Percentiles rank a stretch among this genome's conserved stretches.
Evolutionary conservation across 2,797 vertebrate species (phyloP).

Genomic region (Pangasius macronema): DNA sequence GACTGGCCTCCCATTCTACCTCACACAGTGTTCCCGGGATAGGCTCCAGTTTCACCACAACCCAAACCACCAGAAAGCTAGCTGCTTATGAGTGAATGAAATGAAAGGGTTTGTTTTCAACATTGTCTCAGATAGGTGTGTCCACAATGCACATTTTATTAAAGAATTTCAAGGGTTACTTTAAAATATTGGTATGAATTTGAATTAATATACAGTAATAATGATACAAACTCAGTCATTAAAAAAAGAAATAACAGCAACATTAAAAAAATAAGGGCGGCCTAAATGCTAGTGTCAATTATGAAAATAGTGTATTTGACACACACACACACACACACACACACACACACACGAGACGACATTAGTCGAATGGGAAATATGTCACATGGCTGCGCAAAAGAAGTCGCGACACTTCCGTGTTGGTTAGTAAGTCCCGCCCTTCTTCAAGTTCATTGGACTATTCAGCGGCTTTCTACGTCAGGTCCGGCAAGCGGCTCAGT

Average conservation of each 20-base stretch:
- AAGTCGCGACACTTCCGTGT: constrained; percentile 1
- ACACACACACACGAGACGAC: neutral
- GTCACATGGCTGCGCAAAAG: neutral
- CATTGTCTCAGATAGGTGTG: constrained; percentile 3
- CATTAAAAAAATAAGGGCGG: neutral
- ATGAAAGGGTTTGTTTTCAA: neutral
- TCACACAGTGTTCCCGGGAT: neutral
- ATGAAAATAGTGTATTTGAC: neutral
- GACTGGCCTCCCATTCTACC: neutral
- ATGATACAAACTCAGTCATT: neutral
- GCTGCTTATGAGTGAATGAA: neutral
- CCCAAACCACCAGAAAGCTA: neutral
- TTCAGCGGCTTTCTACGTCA: neutral
- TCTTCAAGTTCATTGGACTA: constrained; percentile 28
- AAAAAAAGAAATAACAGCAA: neutral
- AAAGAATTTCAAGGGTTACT: neutral
- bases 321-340: too few species aligned
- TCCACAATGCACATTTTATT: neutral
- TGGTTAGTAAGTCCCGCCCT: constrained; percentile 24
- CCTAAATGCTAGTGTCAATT: neutral
- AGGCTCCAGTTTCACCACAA: neutral
- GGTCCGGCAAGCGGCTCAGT: neutral
- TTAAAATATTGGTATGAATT: neutral
- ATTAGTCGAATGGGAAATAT: neutral
- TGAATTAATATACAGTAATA: neutral